Evolutionary conservation across 1,140 invertebrate genomes (phyloP).

Genomic region (fruit fly (Drosophila melanogaster)): Release_6_plus_ISO1_MT NT_033777.3:27665501-27666000

Average conservation of each 20-base stretch:
- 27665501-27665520: slow-evolving; percentile 78
- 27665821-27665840: slow-evolving; percentile 88
- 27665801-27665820: slow-evolving; percentile 93
- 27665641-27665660: slow-evolving; percentile 96
- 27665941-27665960: slow-evolving; percentile 90
- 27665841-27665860: slow-evolving; percentile 93
- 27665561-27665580: slow-evolving; percentile 86
- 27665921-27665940: slow-evolving; percentile 85
- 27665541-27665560: slow-evolving; percentile 77
- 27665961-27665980: slow-evolving; percentile 86
- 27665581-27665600: slow-evolving; percentile 86
- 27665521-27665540: slow-evolving; percentile 83
- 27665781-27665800: slow-evolving; percentile 85
- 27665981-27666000: slow-evolving; percentile 63
- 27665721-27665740: slow-evolving; percentile 95
- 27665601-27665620: slow-evolving; percentile 84
- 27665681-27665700: slow-evolving; percentile 99
- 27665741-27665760: slow-evolving; percentile 85
- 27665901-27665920: slow-evolving; percentile 88
- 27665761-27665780: neutral
- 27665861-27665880: slow-evolving; percentile 97
- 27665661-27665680: slow-evolving; percentile 97
- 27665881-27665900: slow-evolving; percentile 93
- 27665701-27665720: slow-evolving; percentile 99
- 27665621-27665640: slow-evolving; percentile 86